phyloP scores from a whole-genome alignment of 2,113 vertebrate species.

The Chaetodon auriga region DNA sequence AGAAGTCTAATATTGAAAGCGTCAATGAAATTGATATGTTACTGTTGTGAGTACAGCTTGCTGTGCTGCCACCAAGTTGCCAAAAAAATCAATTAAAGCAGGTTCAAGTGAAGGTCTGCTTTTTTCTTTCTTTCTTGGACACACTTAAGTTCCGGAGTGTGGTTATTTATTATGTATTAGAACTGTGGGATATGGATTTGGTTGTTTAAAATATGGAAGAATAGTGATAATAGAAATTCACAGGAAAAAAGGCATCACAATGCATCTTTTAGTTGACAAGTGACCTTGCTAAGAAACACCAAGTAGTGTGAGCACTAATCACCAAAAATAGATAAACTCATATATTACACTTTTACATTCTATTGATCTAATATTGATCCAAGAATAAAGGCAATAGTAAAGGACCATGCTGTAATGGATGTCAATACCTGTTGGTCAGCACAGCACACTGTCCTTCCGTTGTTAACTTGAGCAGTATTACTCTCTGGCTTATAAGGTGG shows the following conservation, averaged over 20 bases:
- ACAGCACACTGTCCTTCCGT: background rate
- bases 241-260: no score
- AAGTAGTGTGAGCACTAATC: background rate
- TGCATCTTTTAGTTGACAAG: background rate
- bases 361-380: background rate
- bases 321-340: background rate
- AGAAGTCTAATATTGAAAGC: no score
- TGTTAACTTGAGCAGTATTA: conserved; percentile 25
- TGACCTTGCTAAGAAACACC: background rate
- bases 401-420: background rate
- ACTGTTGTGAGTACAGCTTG: background rate
- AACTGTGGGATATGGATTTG: no score
- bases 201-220: no score
- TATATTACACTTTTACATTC: background rate
- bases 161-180: no score
- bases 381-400: background rate
- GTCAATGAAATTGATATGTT: background rate
- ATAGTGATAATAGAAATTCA: background rate
- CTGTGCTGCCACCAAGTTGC: background rate
- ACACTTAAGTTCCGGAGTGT: no score
- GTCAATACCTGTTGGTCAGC: background rate
- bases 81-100: background rate
- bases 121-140: no score
- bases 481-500: conserved; percentile 14
- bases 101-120: no score